Evolutionary conservation across 2,113 vertebrate species (phyloP).

Genomic region (Bujurquina vittata): DNA sequence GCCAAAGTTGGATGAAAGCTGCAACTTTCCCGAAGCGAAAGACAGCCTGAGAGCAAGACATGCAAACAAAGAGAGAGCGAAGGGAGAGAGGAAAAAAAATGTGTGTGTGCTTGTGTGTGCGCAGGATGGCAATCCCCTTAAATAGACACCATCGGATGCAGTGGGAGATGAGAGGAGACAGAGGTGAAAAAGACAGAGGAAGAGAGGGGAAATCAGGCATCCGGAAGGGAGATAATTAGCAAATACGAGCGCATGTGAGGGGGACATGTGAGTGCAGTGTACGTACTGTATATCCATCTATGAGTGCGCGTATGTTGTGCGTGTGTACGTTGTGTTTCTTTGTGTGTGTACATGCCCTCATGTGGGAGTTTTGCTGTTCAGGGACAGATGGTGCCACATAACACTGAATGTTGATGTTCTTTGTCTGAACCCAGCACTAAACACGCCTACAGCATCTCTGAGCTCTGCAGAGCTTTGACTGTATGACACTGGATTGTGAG

Average conservation of each 20-base stretch:
- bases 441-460: slow-evolving; percentile 5
- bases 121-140: background rate
- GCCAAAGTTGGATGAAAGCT: slow-evolving; percentile 9
- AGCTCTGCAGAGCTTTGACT: background rate
- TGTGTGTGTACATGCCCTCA: background rate
- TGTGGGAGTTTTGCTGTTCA: slow-evolving; percentile 34
- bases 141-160: slow-evolving; percentile 24
- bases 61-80: background rate
- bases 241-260: background rate
- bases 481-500: background rate
- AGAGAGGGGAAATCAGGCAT: slow-evolving; percentile 17
- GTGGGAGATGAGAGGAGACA: slow-evolving; percentile 16
- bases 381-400: slow-evolving; percentile 40
- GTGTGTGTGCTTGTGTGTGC: background rate
- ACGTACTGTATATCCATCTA: background rate
- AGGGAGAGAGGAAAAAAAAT: background rate
- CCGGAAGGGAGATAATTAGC: slow-evolving; percentile 34
- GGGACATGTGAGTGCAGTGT: background rate
- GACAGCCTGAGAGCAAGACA: background rate
- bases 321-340: too few species aligned
- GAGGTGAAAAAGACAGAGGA: slow-evolving; percentile 26
- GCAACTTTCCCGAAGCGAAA: slow-evolving; percentile 15
- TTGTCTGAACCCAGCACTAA: background rate
- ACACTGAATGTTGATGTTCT: slow-evolving; percentile 18
- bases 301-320: background rate